phyloP scores from a whole-genome alignment of 2,888 invertebrate species.

The Acanthosepion lycidas region DNA sequence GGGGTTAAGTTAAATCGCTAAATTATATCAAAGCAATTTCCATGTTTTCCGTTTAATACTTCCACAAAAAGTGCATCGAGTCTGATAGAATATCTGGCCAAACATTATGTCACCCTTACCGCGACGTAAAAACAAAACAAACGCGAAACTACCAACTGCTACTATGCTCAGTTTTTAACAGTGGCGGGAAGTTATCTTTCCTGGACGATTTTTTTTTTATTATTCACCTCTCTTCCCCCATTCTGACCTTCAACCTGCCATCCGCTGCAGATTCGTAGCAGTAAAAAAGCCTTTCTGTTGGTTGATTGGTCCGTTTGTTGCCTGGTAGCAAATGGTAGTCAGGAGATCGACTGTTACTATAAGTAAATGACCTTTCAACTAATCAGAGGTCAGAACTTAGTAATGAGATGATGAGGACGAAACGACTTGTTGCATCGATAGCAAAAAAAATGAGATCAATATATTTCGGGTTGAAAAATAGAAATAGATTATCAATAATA shows the following conservation, averaged over 20 bases:
- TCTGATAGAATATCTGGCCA: too few species aligned
- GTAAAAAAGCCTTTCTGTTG: neutral
- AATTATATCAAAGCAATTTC: too few species aligned
- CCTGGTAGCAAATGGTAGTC: slow-evolving; percentile 12
- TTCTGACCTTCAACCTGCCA: neutral
- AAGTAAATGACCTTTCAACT: neutral
- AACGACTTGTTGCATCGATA: neutral
- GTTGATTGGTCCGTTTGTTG: slow-evolving; percentile 20
- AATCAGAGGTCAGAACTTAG: neutral
- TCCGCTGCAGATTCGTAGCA: neutral
- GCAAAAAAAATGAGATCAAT: neutral
- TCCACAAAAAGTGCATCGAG: too few species aligned
- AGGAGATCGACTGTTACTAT: neutral
- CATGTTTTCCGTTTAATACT: too few species aligned
- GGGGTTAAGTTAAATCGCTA: too few species aligned
- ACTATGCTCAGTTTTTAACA: too few species aligned
- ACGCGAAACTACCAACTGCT: too few species aligned
- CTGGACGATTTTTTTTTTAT: neutral
- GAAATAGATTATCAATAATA: too few species aligned
- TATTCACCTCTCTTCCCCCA: neutral
- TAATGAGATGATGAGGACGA: neutral
- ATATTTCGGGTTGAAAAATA: too few species aligned
- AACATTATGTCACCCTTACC: too few species aligned
- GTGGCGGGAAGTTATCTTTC: neutral
- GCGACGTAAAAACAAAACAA: too few species aligned